phyloP scores from a whole-genome alignment of 2,888 invertebrate genomes.

The Podabrus alpinus region DNA sequence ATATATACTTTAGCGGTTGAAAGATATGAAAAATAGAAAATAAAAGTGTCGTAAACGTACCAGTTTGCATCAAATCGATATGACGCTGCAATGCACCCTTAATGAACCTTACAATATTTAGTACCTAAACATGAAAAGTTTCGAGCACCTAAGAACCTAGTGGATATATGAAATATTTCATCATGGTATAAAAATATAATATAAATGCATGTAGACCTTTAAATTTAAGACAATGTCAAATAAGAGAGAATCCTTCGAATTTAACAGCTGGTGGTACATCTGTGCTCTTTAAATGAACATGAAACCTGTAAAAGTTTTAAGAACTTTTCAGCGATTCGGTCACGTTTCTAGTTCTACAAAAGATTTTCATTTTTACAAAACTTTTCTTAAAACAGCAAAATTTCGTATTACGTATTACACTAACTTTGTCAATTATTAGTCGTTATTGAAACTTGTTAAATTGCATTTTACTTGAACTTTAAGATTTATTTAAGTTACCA shows the following conservation, averaged over 20 bases:
- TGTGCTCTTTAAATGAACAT: slow-evolving; percentile 18
- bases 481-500: background rate
- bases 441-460: background rate
- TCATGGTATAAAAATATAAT: background rate
- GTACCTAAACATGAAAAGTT: background rate
- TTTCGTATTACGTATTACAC: background rate
- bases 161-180: background rate
- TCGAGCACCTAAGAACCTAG: background rate
- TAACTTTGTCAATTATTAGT: background rate
- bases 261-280: slow-evolving; percentile 18
- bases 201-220: background rate
- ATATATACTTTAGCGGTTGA: background rate
- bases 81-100: background rate
- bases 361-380: background rate
- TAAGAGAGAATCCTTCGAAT: slow-evolving; percentile 6
- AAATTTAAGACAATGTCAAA: slow-evolving; percentile 19
- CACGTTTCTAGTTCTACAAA: slow-evolving; percentile 15
- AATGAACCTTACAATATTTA: background rate
- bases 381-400: background rate
- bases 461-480: background rate
- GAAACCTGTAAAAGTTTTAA: slow-evolving; percentile 16
- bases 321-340: slow-evolving; percentile 13
- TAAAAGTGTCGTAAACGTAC: background rate
- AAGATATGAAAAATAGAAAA: background rate
- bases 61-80: background rate